Evolutionary conservation across 2,888 invertebrate species (phyloP).

Genomic region (Stenichneumon culpator): DNA sequence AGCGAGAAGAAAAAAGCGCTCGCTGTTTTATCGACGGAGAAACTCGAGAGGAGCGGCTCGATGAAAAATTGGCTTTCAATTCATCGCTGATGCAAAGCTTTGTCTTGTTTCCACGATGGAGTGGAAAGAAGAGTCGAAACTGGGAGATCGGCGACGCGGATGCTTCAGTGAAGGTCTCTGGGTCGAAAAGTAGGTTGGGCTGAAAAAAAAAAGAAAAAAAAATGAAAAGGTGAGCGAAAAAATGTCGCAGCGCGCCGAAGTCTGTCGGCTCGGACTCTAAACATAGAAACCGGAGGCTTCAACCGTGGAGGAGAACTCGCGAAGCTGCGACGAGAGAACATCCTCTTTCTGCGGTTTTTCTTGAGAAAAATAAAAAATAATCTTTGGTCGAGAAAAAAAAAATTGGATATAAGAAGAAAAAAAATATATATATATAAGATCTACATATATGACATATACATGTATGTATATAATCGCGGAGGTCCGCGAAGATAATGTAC

Average conservation of each 20-base stretch:
- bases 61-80: not conserved
- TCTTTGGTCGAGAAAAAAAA: not conserved
- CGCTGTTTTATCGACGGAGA: not conserved
- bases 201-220: too few species aligned
- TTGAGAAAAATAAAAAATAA: constrained; percentile 2
- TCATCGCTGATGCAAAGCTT: too few species aligned
- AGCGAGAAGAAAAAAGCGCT: not conserved
- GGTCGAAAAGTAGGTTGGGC: not conserved
- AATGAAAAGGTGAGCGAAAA: not conserved
- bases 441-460: too few species aligned
- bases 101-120: not conserved
- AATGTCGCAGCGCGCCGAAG: not conserved
- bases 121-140: not conserved
- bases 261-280: constrained; percentile 40
- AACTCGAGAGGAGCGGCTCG: not conserved
- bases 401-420: constrained; percentile 2
- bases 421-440: too few species aligned
- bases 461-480: not conserved
- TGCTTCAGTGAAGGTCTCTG: not conserved
- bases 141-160: not conserved
- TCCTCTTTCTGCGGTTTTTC: not conserved
- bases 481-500: constrained; percentile 71
- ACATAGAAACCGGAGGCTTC: constrained; percentile 52
- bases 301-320: constrained; percentile 1
- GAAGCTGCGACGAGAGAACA: not conserved